Evolutionary conservation across 1,140 invertebrate species (phyloP).

Genomic region (Neodiprion fabricii): DNA sequence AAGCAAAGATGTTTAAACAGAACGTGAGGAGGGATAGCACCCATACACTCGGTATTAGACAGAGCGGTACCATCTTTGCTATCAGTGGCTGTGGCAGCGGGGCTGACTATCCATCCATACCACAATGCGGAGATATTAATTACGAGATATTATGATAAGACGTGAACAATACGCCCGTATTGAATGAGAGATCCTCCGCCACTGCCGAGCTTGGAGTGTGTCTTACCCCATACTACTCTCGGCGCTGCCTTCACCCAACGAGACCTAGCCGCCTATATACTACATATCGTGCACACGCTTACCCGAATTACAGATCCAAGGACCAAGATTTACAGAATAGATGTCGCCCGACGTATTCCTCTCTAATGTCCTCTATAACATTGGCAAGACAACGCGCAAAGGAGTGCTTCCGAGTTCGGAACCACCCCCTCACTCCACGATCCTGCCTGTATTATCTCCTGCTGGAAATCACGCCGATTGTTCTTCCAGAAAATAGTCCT

Average conservation of each 20-base stretch:
- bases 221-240: conserved; percentile 33
- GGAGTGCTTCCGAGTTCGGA: background rate
- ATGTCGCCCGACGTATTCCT: conserved; percentile 13
- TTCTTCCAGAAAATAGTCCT: too few relatives aligned
- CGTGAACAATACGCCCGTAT: conserved; percentile 62
- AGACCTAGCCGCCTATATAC: background rate
- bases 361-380: conserved; percentile 9
- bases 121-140: conserved; percentile 63
- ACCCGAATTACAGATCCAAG: conserved; percentile 12
- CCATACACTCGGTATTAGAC: background rate
- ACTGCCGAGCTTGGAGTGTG: conserved; percentile 34
- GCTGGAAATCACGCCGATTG: too few relatives aligned
- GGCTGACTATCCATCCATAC: conserved; percentile 61
- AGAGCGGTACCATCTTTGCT: conserved; percentile 51
- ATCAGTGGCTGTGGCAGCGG: conserved; percentile 59
- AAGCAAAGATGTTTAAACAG: background rate
- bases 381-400: conserved; percentile 1
- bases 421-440: background rate
- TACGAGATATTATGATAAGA: conserved; percentile 64
- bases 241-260: background rate
- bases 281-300: background rate
- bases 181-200: conserved; percentile 57
- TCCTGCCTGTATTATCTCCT: too few relatives aligned
- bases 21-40: background rate
- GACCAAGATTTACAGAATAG: conserved; percentile 11